A percentile compares a stretch with the other conserved stretches of the same genome.
phyloP scores from a whole-genome alignment of 2,797 vertebrate genomes.

The Gobionotothen gibberifrons region DNA sequence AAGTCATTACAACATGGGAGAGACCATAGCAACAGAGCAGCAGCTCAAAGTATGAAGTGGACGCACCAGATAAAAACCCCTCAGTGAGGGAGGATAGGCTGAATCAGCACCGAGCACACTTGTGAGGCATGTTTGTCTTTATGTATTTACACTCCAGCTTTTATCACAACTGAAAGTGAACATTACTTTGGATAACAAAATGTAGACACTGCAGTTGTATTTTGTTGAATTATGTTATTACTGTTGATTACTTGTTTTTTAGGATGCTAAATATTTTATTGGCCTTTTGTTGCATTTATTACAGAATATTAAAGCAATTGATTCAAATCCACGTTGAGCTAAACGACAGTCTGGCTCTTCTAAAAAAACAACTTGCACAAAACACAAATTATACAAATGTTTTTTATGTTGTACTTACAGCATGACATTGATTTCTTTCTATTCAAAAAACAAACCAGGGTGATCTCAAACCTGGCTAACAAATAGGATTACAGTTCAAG shows the following conservation, averaged over 20 bases:
- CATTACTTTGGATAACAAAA: background rate
- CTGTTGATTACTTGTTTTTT: slow-evolving; percentile 9
- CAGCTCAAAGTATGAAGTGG: too few relatives aligned
- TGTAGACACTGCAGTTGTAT: background rate
- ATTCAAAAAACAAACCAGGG: slow-evolving; percentile 38
- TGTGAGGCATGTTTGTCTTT: too few relatives aligned
- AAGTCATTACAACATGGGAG: too few relatives aligned
- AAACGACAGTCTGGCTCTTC: slow-evolving; percentile 8
- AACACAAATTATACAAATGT: slow-evolving; percentile 50
- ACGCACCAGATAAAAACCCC: too few relatives aligned
- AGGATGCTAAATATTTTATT: slow-evolving; percentile 3
- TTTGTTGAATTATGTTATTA: slow-evolving; percentile 7
- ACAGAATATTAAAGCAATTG: slow-evolving; percentile 13
- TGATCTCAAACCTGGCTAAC: slow-evolving; percentile 24
- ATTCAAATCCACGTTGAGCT: slow-evolving; percentile 37
- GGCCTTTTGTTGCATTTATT: background rate
- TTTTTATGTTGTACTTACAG: slow-evolving; percentile 55
- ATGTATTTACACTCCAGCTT: too few relatives aligned
- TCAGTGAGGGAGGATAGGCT: too few relatives aligned
- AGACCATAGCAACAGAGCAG: too few relatives aligned
- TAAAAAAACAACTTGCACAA: slow-evolving; percentile 49
- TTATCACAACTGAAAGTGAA: background rate
- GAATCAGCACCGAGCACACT: too few relatives aligned
- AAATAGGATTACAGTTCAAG: slow-evolving; percentile 52
- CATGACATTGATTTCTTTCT: slow-evolving; percentile 14